Percentiles rank a stretch among this genome's conserved stretches.
Evolutionary conservation across 1,140 invertebrate genomes (phyloP).

Genomic region (Anoplolepis gracilipes): DNA sequence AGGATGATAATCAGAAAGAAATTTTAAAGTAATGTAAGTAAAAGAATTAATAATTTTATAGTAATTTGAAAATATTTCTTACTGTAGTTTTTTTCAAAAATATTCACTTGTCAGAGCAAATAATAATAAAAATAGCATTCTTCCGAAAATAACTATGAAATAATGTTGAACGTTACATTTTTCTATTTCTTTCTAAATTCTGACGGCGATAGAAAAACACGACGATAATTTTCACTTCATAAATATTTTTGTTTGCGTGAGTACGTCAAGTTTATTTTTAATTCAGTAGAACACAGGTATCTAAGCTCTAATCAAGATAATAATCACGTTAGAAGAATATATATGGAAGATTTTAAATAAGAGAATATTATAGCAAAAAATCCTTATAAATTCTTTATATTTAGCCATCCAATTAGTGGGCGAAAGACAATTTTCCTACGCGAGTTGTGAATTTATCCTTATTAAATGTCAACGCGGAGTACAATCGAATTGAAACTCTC

Average conservation of each 20-base stretch:
- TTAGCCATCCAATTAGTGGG: neutral
- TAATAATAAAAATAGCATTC: slow-evolving; percentile 9
- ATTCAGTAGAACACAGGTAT: neutral
- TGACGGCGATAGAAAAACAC: neutral
- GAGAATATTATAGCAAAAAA: neutral
- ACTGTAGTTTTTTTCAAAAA: neutral
- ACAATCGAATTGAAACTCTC: slow-evolving; percentile 62
- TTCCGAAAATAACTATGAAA: neutral
- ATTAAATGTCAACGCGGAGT: slow-evolving; percentile 63
- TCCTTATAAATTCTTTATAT: neutral
- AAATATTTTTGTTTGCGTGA: neutral
- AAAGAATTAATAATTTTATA: too few species aligned
- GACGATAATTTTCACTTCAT: neutral
- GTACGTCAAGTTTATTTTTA: neutral
- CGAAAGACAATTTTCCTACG: neutral
- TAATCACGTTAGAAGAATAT: neutral
- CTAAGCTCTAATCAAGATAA: neutral
- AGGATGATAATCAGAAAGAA: too few species aligned
- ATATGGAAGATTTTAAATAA: neutral
- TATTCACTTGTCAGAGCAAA: neutral
- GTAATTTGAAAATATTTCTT: neutral
- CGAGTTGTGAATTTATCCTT: slow-evolving; percentile 59
- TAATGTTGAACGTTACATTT: neutral
- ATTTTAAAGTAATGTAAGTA: too few species aligned
- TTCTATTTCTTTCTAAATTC: neutral